A percentile compares a stretch with the other conserved stretches of the same genome.
Conservation (phyloP, 1,140 invertebrate species). For the Panonychus citri region DNA sequence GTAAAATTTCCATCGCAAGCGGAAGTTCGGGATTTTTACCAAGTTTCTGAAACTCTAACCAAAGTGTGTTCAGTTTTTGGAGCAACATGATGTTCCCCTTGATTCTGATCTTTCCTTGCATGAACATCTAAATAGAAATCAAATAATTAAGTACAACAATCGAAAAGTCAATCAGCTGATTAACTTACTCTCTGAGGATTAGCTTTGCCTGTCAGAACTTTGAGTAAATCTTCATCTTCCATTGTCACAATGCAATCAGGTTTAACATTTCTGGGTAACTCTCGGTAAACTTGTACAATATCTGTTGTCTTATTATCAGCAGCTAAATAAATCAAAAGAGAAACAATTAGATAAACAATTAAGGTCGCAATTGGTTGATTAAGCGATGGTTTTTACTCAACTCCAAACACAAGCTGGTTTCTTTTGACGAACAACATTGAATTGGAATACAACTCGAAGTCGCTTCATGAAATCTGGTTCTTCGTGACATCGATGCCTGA, state of each 20-base stretch:
- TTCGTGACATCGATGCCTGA: conserved; percentile 42
- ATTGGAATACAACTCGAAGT: conserved; percentile 59
- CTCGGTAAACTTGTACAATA: conserved; percentile 42
- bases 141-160: conserved; percentile 7
- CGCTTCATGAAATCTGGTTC: conserved; percentile 47
- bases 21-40: conserved; percentile 16
- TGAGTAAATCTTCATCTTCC: conserved; percentile 19
- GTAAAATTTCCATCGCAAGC: conserved; percentile 13
- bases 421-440: conserved; percentile 55
- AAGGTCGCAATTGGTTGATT: conserved; percentile 22
- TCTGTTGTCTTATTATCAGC: conserved; percentile 24
- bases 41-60: conserved; percentile 37
- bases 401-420: conserved; percentile 58
- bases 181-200: conserved; percentile 42
- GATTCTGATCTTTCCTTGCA: conserved; percentile 73
- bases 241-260: conserved; percentile 61
- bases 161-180: conserved; percentile 5
- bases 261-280: conserved; percentile 46
- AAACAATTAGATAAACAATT: background rate
- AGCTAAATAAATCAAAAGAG: background rate
- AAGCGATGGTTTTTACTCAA: conserved; percentile 23
- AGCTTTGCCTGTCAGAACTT: conserved; percentile 45
- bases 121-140: conserved; percentile 30
- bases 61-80: conserved; percentile 42
- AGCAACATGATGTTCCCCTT: conserved; percentile 78